Conservation (phyloP, 2,797 vertebrate species). For the Chiroxiphia lanceolata region DNA sequence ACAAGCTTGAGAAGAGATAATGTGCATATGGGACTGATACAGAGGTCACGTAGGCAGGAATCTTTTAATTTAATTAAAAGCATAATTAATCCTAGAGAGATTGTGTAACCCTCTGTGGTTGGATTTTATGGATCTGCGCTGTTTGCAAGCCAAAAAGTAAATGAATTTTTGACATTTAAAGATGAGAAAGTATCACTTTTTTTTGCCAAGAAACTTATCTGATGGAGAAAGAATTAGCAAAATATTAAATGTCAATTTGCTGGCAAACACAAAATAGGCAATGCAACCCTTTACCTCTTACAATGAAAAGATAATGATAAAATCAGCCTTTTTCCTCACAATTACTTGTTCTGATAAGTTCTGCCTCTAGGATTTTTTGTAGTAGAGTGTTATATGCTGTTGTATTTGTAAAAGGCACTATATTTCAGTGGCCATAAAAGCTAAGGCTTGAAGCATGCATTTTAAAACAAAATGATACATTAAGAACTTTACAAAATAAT, state of each 20-base stretch:
- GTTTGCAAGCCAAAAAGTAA: conserved; percentile 51
- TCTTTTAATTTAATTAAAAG: conserved; percentile 74
- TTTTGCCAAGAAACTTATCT: conserved; percentile 47
- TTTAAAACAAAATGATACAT: not conserved
- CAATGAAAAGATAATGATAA: not conserved
- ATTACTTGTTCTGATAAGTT: not conserved
- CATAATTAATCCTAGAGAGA: conserved; percentile 60
- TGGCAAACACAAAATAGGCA: conserved; percentile 5
- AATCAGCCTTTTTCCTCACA: not conserved
- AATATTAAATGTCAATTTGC: conserved; percentile 32
- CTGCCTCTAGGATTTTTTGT: not conserved
- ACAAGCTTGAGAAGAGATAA: conserved; percentile 43
- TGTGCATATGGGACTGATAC: conserved; percentile 43
- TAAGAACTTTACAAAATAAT: not conserved
- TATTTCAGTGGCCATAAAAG: not conserved
- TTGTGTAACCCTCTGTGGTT: conserved; percentile 10
- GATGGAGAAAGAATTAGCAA: conserved; percentile 22
- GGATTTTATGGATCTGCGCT: not conserved
- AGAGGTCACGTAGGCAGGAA: conserved; percentile 52
- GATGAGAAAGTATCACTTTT: conserved; percentile 9
- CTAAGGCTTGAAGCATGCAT: not conserved
- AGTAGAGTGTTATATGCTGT: not conserved
- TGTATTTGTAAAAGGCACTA: not conserved
- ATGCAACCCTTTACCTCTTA: conserved; percentile 21
- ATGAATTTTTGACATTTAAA: conserved; percentile 53